phyloP scores from a whole-genome alignment of 2,888 invertebrate species.

The Mesopsocus fuscifrons region DNA sequence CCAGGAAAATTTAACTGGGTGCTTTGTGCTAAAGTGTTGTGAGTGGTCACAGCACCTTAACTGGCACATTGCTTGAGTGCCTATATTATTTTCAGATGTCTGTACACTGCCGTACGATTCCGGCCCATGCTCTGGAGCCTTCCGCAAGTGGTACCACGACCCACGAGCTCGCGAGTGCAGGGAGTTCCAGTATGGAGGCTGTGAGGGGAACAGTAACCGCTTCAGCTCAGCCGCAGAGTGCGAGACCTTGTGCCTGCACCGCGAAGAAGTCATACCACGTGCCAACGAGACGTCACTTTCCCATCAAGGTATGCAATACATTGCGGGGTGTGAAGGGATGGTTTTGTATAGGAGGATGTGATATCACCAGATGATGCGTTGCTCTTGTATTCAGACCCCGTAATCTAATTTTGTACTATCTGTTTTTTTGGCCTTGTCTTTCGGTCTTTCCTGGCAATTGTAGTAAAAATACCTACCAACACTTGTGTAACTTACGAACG shows the following conservation, averaged over 20 bases:
- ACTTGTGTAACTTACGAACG: too few relatives aligned
- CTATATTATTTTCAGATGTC: conserved; percentile 35
- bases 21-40: too few relatives aligned
- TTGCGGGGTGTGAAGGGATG: conserved; percentile 17
- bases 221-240: conserved; percentile 60
- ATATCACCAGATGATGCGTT: too few relatives aligned
- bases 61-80: too few relatives aligned
- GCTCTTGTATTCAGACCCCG: too few relatives aligned
- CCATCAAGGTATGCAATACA: conserved; percentile 22
- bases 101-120: conserved; percentile 44
- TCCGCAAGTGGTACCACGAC: conserved; percentile 54
- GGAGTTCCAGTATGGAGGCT: conserved; percentile 61
- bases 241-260: conserved; percentile 44
- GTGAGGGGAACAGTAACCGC: conserved; percentile 66
- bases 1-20: too few relatives aligned
- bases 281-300: conserved; percentile 24
- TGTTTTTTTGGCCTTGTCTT: not conserved
- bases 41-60: too few relatives aligned
- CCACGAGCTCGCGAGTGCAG: conserved; percentile 36
- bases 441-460: too few relatives aligned
- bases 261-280: conserved; percentile 31
- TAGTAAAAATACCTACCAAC: too few relatives aligned
- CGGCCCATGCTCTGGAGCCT: conserved; percentile 48
- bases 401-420: not conserved
- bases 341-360: too few relatives aligned